phyloP scores from a whole-genome alignment of 2,797 vertebrate genomes.

The Dendrocincla fuliginosa region DNA sequence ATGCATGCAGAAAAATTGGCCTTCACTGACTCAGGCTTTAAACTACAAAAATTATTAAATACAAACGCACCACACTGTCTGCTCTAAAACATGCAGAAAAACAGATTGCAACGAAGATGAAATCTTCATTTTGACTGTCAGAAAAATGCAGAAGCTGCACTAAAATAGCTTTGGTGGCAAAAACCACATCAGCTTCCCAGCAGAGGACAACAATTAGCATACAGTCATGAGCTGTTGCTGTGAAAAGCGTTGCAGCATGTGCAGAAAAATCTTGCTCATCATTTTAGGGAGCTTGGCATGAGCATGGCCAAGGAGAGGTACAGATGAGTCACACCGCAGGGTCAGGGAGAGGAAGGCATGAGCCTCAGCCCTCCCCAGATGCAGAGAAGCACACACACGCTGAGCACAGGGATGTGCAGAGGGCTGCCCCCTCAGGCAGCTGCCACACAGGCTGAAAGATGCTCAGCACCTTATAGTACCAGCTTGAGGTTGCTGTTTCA shows the following conservation, averaged over 20 bases:
- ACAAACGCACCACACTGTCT: not conserved
- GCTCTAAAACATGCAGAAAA: conserved; percentile 35
- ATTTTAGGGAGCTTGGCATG: conserved; percentile 2
- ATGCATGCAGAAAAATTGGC: not conserved
- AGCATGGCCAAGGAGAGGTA: conserved; percentile 31
- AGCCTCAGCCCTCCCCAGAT: not conserved
- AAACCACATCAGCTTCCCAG: conserved; percentile 37
- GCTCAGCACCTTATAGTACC: not conserved
- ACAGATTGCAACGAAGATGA: conserved; percentile 23
- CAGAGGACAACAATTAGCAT: conserved; percentile 48
- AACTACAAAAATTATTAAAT: conserved; percentile 11
- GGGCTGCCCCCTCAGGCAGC: not conserved
- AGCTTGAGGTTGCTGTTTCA: not conserved
- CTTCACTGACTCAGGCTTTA: conserved; percentile 10
- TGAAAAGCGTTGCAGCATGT: not conserved
- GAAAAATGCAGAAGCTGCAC: conserved; percentile 47
- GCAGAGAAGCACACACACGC: not conserved
- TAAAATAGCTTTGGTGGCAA: conserved; percentile 64
- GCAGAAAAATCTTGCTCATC: not conserved
- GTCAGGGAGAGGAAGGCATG: not conserved
- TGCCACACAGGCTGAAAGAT: not conserved
- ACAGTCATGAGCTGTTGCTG: not conserved
- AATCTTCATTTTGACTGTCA: conserved; percentile 54
- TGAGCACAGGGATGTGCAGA: not conserved
- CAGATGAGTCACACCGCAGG: not conserved